Conservation (phyloP, 2,888 invertebrate genomes). For the Ametastegia equiseti region DNA sequence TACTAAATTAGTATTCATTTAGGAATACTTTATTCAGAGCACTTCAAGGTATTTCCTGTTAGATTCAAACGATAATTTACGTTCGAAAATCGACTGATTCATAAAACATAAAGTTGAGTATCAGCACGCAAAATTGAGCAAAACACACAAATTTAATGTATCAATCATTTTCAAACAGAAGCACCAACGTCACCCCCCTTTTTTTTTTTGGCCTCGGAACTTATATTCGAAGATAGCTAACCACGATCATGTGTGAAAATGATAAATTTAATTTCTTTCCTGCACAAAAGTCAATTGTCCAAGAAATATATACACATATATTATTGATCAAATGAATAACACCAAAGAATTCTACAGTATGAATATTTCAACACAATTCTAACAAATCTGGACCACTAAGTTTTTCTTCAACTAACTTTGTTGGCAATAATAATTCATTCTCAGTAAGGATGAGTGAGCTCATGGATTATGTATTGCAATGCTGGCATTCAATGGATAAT, state of each 20-base stretch:
- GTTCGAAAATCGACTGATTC: neutral
- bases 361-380: neutral
- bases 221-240: neutral
- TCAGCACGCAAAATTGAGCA: too few species aligned
- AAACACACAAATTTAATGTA: neutral
- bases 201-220: neutral
- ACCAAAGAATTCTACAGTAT: neutral
- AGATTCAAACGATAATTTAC: neutral
- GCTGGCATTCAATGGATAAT: neutral
- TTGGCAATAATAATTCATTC: neutral
- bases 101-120: neutral
- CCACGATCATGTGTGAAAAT: neutral
- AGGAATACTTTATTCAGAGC: neutral
- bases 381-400: neutral
- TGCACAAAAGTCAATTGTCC: neutral
- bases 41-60: neutral
- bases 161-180: neutral
- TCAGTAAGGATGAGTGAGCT: neutral
- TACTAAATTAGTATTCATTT: neutral
- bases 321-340: conserved; percentile 3
- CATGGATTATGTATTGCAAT: neutral
- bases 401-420: neutral
- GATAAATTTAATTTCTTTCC: conserved; percentile 26
- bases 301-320: neutral
- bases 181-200: neutral